Percentiles rank a stretch among this genome's conserved stretches.
Conservation (phyloP, 2,888 invertebrate species). For the Chrysolina oricalcia region DNA sequence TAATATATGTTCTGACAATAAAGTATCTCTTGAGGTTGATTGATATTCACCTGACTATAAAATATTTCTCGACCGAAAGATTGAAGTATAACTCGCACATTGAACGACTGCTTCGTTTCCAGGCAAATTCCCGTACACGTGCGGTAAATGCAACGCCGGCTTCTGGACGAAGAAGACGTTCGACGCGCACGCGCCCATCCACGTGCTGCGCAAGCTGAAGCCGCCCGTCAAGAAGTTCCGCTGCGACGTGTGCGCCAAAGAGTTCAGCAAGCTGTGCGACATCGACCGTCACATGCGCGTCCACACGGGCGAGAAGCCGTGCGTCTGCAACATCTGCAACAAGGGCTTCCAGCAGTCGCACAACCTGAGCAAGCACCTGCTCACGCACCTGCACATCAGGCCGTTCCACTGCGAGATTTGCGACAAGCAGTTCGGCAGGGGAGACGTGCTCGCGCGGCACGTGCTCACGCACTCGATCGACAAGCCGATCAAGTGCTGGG, state of each 20-base stretch:
- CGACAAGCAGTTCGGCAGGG: constrained; percentile 67
- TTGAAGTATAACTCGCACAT: too few species aligned
- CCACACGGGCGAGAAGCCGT: constrained; percentile 70
- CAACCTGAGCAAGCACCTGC: constrained; percentile 69
- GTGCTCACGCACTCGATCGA: constrained; percentile 68
- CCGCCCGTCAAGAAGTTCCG: constrained; percentile 60
- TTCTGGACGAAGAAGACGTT: constrained; percentile 63
- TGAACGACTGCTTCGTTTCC: constrained; percentile 20
- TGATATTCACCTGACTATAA: too few species aligned
- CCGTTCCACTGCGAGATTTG: constrained; percentile 68
- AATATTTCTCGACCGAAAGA: too few species aligned
- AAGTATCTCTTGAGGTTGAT: too few species aligned
- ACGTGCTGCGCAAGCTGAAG: constrained; percentile 62
- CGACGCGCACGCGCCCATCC: constrained; percentile 63
- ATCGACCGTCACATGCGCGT: constrained; percentile 68
- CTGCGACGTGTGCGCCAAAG: constrained; percentile 66
- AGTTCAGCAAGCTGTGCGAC: constrained; percentile 68
- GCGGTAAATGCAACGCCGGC: constrained; percentile 65
- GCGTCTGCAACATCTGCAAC: constrained; percentile 66
- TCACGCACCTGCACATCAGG: constrained; percentile 68
- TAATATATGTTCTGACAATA: too few species aligned
- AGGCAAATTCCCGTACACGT: constrained; percentile 68
- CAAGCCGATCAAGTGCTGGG: constrained; percentile 66
- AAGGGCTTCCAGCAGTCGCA: constrained; percentile 67
- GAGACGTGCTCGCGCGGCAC: constrained; percentile 68